Evolutionary conservation across 2,888 invertebrate species (phyloP), one percentile per base, ranked within the genome.

Genomic region (Leistus spinibarbis): DNA sequence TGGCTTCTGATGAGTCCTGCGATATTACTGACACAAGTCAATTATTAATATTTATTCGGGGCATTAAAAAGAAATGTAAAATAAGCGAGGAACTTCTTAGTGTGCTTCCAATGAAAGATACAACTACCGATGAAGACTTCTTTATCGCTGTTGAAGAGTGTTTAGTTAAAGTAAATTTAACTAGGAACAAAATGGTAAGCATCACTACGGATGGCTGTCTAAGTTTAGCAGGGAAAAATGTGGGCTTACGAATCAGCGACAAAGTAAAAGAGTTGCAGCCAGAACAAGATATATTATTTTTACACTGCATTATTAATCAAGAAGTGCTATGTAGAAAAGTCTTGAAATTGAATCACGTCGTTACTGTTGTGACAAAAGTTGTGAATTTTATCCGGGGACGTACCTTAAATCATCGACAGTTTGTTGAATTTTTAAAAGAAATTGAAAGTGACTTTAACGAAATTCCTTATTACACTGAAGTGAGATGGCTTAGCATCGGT

Each of bases 301-400:
- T 78, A 57, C 77, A 79, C 76, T 79, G 78, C 76, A 76, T 79
- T 65, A 78, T 79, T 71, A 79, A 79, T 76, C 78, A 79, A 74
- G 74, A 79, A 76, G 76, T 76, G n/a, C 76, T 79, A 60, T 77
- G 79, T 76, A 78, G 76, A 79, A 76, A 76, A 69, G 79, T 77
- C 64, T 73, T 78, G 69, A 76, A 79, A 71, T 72, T 78, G 76
- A 76, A 77, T 65, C 77, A 77, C 72, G 77, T 78, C 24, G 65
- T 77, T 73, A 69, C 71, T 74, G 72, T 77, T 69, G 65, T 77
- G 68, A 77, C 77, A n/a, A 77, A 78, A 65, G 22, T 76, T 75
- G 76, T 78, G 74, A 79, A 79, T 77, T 74, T 54, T 75, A 78
- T 77, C 68, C 77, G 77, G 16, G 67, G 70, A 69, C 69, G 70